Conservation (phyloP, 1,140 invertebrate species). For the Eurosta solidaginis region DNA sequence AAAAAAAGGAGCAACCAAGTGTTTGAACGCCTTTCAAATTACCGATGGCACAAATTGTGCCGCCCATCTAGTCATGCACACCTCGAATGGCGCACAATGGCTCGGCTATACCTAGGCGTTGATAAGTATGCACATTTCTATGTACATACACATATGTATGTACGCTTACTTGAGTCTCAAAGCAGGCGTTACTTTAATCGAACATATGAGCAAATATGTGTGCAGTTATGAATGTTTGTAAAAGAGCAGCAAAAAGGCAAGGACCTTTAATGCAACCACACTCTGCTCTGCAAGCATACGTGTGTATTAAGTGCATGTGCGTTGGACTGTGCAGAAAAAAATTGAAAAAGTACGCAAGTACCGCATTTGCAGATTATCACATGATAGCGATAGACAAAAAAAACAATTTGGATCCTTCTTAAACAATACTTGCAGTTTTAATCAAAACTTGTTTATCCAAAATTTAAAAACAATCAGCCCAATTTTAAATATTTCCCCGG, state of each 20-base stretch:
- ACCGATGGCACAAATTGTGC: conserved; percentile 21
- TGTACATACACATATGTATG: not conserved
- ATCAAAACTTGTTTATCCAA: too few species aligned
- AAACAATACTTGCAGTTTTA: too few species aligned
- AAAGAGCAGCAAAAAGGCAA: conserved; percentile 5
- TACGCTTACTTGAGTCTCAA: not conserved
- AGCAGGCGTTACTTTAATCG: not conserved
- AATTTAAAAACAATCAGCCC: too few species aligned
- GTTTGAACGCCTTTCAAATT: conserved; percentile 21
- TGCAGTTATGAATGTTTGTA: too few species aligned
- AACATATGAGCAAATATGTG: not conserved
- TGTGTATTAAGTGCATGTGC: not conserved
- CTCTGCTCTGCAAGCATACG: not conserved
- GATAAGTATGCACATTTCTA: too few species aligned
- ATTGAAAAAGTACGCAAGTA: too few species aligned
- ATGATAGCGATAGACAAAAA: too few species aligned
- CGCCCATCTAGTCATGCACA: conserved; percentile 12
- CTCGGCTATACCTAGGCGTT: too few species aligned
- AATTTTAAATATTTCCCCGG: too few species aligned
- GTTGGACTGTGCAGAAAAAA: too few species aligned
- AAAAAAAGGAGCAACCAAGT: not conserved
- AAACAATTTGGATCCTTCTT: too few species aligned
- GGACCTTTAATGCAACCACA: conserved; percentile 16
- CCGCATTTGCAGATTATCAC: too few species aligned
- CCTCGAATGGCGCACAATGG: not conserved